Base-by-base conservation (phyloP, 2,797 vertebrate species). In the Anomalospiza imberbis region DNA sequence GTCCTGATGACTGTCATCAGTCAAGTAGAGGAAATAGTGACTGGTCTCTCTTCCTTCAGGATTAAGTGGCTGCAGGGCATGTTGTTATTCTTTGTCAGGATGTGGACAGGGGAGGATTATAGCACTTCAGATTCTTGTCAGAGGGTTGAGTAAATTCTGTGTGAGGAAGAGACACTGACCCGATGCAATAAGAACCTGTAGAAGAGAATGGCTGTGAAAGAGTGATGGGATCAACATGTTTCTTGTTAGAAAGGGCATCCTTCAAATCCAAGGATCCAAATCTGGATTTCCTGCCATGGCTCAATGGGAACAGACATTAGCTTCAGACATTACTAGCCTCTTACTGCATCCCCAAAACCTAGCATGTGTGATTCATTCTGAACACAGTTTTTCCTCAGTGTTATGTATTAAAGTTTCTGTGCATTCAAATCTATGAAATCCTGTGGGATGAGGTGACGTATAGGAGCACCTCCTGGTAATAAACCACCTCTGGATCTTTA, bases 21-120 rank as follows among this genome's bases (percentile, higher is more conserved):
- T 88, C 83, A 89, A 88, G 54, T 21, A 75, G 74, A 87, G 93
- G 90, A 95, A 88, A 78, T 26, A 45, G 48, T 88, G 91, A 88
- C 72, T 89, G 29, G 54, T 91, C 22, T 79, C 57, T 12, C 15
- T 67, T 67, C 60, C 65, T 66, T 63, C 45, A 72, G 58, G 65
- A 63, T 88, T 89, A 88, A 68, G 58, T 81, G 62, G 12, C 80
- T 77, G 61, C 60, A 72, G 93, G 86, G 53, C 50, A 68, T 83
- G 92, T 86, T 70, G 32, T 72, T 88, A 80, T 77, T 31, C 40
- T 77, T 44, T 58, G n/a, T 61, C 0, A 13, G 47, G 55, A 66
- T 60, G 68, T 53, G 90, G 63, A 38, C 63, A 66, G 58, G 17
- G 28, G 29, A 72, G 54, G 34, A 54, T 54, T 50, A 36, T 38